These are phyloP conservation scores for Psephotus haematonotus DNA, from an alignment of 2,113 vertebrate genomes.

Conservation along the genomic window DNA sequence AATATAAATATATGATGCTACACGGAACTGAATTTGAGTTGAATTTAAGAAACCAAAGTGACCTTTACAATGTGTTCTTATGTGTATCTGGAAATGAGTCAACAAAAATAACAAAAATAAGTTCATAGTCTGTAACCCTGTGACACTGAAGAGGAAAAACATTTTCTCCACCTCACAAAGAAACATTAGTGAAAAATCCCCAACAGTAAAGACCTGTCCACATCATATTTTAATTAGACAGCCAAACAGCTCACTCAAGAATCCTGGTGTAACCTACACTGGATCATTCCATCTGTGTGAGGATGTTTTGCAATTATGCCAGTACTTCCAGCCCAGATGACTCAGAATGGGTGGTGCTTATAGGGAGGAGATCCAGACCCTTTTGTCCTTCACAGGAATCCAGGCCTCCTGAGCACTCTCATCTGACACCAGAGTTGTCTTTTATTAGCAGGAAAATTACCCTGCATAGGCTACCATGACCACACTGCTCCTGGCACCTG, in stretches of 20 bases:
- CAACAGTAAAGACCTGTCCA: not conserved
- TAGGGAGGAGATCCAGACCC: not conserved
- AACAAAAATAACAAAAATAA: not conserved
- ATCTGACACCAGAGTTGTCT: accelerated
- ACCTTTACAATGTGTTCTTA: not conserved
- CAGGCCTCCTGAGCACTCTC: not conserved
- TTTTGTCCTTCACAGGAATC: slow-evolving; percentile 9
- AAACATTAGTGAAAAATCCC: not conserved
- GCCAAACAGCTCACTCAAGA: not conserved
- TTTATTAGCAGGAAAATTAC: not conserved
- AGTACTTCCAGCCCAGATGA: slow-evolving; percentile 19
- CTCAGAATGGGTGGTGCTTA: slow-evolving; percentile 35
- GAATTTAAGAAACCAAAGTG: not conserved
- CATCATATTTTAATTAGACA: not conserved
- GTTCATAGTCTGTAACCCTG: not conserved
- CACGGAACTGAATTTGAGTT: not conserved
- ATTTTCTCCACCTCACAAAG: not conserved
- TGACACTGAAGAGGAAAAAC: not conserved
- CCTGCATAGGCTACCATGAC: not conserved
- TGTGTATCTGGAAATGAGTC: not conserved
- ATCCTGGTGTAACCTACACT: not conserved
- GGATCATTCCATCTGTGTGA: not conserved
- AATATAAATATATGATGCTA: not conserved
- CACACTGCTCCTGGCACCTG: not conserved
- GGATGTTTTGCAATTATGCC: not conserved